These are phyloP conservation scores for Pseudolaguvia tuberculata DNA, from an alignment of 2,113 vertebrate genomes.

Conservation along the genomic window DNA sequence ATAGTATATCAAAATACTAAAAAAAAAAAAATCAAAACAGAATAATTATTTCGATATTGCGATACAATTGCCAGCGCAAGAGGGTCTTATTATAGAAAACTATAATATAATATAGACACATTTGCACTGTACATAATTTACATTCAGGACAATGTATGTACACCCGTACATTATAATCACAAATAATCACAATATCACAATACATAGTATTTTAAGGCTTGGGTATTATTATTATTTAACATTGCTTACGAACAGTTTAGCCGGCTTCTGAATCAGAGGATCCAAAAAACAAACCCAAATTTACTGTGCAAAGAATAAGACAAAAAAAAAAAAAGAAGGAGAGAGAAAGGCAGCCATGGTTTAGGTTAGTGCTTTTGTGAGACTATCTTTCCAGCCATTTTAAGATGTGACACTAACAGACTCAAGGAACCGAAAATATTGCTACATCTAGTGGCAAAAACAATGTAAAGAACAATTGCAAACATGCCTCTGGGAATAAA, in stretches of 20 bases:
- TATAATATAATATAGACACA: conserved; percentile 58
- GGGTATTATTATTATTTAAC: conserved; percentile 48
- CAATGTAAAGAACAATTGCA: conserved; percentile 30
- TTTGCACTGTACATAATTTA: conserved; percentile 68
- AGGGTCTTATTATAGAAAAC: conserved; percentile 66
- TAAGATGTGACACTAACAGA: conserved; percentile 14
- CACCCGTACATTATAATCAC: conserved; percentile 68
- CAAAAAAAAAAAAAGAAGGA: conserved; percentile 7
- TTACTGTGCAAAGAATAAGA: conserved; percentile 69
- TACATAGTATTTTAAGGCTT: conserved; percentile 78
- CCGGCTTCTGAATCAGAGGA: conserved; percentile 62
- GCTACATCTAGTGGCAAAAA: conserved; percentile 68
- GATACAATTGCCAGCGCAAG: conserved; percentile 56
- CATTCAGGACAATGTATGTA: conserved; percentile 71
- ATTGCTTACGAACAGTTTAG: conserved; percentile 47
- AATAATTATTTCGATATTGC: conserved; percentile 56
- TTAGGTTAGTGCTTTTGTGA: conserved; percentile 40
- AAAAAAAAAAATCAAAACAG: conserved; percentile 23
- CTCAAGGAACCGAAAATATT: conserved; percentile 44
- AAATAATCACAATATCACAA: conserved; percentile 74
- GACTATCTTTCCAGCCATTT: background rate
- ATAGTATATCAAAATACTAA: conserved; percentile 72
- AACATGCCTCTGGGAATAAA: conserved; percentile 2
- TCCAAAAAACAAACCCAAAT: conserved; percentile 62
- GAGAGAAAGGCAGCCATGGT: conserved; percentile 29